These are phyloP conservation scores for Stichopus chloronotus DNA, from an alignment of 35 echinoderm and acorn worm genomes.

Conservation along the genomic window DNA sequence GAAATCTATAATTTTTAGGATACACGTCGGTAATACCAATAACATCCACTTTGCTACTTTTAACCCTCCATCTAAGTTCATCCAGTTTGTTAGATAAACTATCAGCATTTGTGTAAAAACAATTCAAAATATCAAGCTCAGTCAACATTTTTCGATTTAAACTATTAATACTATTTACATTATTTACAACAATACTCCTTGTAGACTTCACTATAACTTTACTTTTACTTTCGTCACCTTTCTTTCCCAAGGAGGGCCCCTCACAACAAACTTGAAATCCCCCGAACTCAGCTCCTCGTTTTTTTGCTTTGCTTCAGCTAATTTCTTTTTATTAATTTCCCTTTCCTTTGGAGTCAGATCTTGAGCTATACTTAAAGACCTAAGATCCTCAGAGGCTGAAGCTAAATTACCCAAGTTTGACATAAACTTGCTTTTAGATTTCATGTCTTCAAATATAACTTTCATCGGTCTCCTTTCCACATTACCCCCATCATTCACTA, in stretches of 20 bases:
- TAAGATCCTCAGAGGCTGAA: background rate
- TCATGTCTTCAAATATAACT: too few relatives aligned
- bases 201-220: background rate
- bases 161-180: background rate
- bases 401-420: slow-evolving; percentile 1
- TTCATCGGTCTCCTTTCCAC: too few relatives aligned
- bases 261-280: background rate
- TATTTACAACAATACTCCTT: background rate
- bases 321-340: background rate
- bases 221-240: background rate
- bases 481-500: too few relatives aligned
- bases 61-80: slow-evolving; percentile 23
- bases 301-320: slow-evolving; percentile 28
- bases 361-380: background rate
- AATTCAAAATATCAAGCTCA: background rate
- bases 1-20: background rate
- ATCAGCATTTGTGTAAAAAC: slow-evolving; percentile 40
- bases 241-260: background rate
- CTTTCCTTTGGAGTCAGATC: slow-evolving; percentile 12
- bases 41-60: background rate
- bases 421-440: background rate
- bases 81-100: background rate
- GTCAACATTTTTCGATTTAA: background rate
- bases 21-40: background rate
- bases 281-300: slow-evolving; percentile 5